A percentile compares a stretch with the other conserved stretches of the same genome.
These are phyloP conservation scores for Rhombomys opimus DNA, from an alignment of 2,113 vertebrate species.

Conservation along the genomic window DNA sequence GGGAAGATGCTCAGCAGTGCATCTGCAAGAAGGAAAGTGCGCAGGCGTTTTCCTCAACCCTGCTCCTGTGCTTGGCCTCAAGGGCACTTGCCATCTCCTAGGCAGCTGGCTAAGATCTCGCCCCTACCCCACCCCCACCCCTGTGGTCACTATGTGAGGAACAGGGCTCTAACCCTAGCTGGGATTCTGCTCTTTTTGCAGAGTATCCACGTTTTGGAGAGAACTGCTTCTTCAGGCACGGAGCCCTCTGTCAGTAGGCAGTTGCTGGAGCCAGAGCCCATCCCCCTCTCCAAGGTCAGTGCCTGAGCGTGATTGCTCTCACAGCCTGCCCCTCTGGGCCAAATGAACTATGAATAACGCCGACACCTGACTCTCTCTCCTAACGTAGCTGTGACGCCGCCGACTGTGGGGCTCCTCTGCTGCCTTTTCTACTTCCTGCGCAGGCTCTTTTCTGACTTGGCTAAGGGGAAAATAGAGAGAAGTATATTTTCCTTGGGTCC, in stretches of 20 bases:
- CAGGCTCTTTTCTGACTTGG: neutral
- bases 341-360: neutral
- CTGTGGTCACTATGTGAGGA: neutral
- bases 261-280: constrained; percentile 85
- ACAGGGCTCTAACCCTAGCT: constrained; percentile 32
- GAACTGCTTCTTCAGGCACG: constrained; percentile 86
- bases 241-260: constrained; percentile 87
- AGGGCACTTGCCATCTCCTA: neutral
- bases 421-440: neutral
- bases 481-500: neutral
- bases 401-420: neutral
- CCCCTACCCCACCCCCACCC: neutral
- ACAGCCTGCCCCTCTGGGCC: neutral
- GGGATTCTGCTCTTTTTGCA: constrained; percentile 71
- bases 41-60: neutral
- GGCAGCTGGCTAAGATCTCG: too few species aligned
- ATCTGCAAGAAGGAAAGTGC: neutral
- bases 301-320: neutral
- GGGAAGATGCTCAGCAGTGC: neutral
- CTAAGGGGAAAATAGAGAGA: neutral
- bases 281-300: constrained; percentile 87
- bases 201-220: constrained; percentile 86
- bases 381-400: neutral
- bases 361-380: neutral
- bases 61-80: neutral